These are phyloP conservation scores for Tinea trinotella DNA, from an alignment of 2,888 invertebrate genomes.

Conservation along the genomic window DNA sequence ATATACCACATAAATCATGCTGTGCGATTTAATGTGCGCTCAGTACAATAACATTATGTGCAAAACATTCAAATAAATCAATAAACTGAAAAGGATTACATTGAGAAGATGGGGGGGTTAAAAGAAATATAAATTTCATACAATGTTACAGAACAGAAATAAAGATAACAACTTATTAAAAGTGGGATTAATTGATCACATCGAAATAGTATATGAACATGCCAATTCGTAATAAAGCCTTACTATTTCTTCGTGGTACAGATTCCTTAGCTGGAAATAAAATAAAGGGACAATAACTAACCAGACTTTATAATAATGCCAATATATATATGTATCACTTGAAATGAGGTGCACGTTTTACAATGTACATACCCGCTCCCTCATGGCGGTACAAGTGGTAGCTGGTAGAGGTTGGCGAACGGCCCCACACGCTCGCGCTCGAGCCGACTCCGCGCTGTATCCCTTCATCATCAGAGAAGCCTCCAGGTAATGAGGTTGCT, in stretches of 20 bases:
- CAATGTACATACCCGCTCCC: conserved; percentile 44
- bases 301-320: background rate
- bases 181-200: background rate
- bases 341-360: background rate
- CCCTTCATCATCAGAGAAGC: conserved; percentile 93
- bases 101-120: background rate
- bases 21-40: background rate
- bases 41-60: too few relatives aligned
- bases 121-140: background rate
- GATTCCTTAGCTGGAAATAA: conserved; percentile 65
- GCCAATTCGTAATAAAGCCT: conserved; percentile 45
- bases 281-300: conserved; percentile 26
- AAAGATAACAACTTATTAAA: background rate
- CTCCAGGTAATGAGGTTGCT: conserved; percentile 77
- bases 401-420: conserved; percentile 62
- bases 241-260: conserved; percentile 67
- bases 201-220: conserved; percentile 24
- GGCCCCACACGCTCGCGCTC: conserved; percentile 49
- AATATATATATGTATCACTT: background rate
- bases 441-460: conserved; percentile 67
- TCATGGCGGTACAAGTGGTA: conserved; percentile 68
- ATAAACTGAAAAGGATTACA: background rate
- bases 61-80: too few relatives aligned
- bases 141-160: background rate
- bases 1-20: background rate